These are phyloP conservation scores for Frankliniella fusca DNA, from an alignment of 2,888 invertebrate genomes.

Conservation along the genomic window DNA sequence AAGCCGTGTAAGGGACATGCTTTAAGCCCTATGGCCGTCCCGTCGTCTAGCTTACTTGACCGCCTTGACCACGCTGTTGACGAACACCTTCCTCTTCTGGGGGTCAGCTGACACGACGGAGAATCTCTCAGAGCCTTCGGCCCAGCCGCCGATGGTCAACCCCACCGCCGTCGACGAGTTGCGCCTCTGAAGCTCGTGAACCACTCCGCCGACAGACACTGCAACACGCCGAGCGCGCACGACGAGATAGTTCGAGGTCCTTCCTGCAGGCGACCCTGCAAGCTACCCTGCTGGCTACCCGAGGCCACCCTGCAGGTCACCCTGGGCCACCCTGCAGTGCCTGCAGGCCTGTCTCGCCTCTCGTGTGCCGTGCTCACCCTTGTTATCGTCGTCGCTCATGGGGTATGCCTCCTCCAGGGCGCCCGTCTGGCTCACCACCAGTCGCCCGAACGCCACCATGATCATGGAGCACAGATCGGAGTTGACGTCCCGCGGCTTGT, in stretches of 20 bases:
- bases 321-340: too few species aligned
- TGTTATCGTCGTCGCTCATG: background rate
- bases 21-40: too few species aligned
- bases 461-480: background rate
- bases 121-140: conserved; percentile 75
- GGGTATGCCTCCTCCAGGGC: background rate
- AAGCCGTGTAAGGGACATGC: too few species aligned
- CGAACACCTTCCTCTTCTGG: conserved; percentile 60
- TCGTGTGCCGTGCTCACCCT: background rate
- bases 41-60: conserved; percentile 52
- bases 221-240: background rate
- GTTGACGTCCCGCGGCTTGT: background rate
- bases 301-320: too few species aligned
- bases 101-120: conserved; percentile 64
- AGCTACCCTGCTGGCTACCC: too few species aligned
- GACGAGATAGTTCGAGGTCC: background rate
- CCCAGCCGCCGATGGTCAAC: conserved; percentile 87
- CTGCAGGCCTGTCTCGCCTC: too few species aligned
- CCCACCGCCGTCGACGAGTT: conserved; percentile 47
- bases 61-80: conserved; percentile 65
- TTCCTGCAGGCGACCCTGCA: background rate
- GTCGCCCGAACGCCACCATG: background rate
- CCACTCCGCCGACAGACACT: background rate
- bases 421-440: background rate
- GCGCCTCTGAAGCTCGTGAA: background rate